Evolutionary conservation across 2,797 vertebrate species (phyloP).

Genomic region (Mormyrus hasselquistii): DNA sequence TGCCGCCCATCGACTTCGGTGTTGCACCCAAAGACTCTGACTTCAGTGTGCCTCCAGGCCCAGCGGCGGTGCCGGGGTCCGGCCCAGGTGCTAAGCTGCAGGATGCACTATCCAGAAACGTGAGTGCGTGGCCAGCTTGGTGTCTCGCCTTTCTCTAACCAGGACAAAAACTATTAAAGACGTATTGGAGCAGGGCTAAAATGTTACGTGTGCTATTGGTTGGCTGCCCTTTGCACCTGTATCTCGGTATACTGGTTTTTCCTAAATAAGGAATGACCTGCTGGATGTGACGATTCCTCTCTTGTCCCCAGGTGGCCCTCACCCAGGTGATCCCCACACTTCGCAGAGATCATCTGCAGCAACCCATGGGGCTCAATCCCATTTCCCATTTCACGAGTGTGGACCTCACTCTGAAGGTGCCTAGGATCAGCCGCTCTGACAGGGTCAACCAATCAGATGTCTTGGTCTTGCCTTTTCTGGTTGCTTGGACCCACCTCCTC

Average conservation of each 20-base stretch:
- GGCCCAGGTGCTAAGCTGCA: constrained; percentile 87
- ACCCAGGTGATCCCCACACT: constrained; percentile 91
- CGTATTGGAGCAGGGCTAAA: background rate
- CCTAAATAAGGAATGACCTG: background rate
- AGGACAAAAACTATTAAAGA: background rate
- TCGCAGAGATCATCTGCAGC: constrained; percentile 85
- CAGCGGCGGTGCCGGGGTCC: constrained; percentile 70
- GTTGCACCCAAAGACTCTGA: constrained; percentile 96
- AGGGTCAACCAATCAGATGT: background rate
- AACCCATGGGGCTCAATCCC: constrained; percentile 84
- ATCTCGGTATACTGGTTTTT: background rate
- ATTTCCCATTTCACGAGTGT: constrained; percentile 83
- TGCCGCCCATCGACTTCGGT: constrained; percentile 94
- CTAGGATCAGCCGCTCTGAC: no score
- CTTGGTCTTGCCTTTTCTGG: background rate
- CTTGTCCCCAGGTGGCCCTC: constrained; percentile 64
- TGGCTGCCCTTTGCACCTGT: background rate
- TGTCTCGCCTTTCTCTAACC: background rate
- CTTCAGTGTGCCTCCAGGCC: constrained; percentile 82
- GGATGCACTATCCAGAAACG: constrained; percentile 78
- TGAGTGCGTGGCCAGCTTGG: constrained; percentile 47
- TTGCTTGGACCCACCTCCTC: background rate
- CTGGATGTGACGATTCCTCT: background rate
- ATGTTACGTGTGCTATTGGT: background rate
- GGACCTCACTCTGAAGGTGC: constrained; percentile 95